A percentile compares a stretch with the other conserved stretches of the same genome.
phyloP scores from a whole-genome alignment of 2,797 vertebrate genomes.

The Argya squamiceps region DNA sequence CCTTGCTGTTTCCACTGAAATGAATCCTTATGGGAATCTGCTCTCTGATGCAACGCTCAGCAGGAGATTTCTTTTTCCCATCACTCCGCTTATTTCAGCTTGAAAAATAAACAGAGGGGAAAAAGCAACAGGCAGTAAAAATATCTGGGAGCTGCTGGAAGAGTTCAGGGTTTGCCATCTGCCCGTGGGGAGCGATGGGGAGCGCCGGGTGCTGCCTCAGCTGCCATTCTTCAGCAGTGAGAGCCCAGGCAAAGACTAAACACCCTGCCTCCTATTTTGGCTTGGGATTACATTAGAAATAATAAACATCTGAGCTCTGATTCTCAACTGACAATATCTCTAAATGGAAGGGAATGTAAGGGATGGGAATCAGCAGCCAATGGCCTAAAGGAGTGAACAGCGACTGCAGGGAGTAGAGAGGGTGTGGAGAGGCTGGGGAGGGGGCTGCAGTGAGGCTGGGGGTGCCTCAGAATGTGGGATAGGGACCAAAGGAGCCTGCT shows the following conservation, averaged over 20 bases:
- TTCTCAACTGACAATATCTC: not conserved
- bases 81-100: slow-evolving; percentile 16
- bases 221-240: not conserved
- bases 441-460: not conserved
- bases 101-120: not conserved
- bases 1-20: slow-evolving; percentile 24
- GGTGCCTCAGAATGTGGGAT: not conserved
- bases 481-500: not conserved
- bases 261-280: slow-evolving; percentile 14
- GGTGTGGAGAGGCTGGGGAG: not conserved
- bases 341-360: slow-evolving; percentile 42
- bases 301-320: slow-evolving; percentile 43
- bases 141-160: slow-evolving; percentile 1
- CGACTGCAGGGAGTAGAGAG: not conserved
- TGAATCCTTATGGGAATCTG: slow-evolving; percentile 26
- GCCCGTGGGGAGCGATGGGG: not conserved
- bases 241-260: not conserved
- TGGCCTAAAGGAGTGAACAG: not conserved
- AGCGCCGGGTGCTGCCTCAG: not conserved
- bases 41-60: not conserved
- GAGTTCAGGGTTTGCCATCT: slow-evolving; percentile 24
- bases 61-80: slow-evolving; percentile 42
- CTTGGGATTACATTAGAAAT: slow-evolving; percentile 8
- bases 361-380: not conserved
- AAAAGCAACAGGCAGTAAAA: slow-evolving; percentile 14